Evolutionary conservation across 1,140 invertebrate species (phyloP).

Genomic region (Drosophila bocqueti): DNA sequence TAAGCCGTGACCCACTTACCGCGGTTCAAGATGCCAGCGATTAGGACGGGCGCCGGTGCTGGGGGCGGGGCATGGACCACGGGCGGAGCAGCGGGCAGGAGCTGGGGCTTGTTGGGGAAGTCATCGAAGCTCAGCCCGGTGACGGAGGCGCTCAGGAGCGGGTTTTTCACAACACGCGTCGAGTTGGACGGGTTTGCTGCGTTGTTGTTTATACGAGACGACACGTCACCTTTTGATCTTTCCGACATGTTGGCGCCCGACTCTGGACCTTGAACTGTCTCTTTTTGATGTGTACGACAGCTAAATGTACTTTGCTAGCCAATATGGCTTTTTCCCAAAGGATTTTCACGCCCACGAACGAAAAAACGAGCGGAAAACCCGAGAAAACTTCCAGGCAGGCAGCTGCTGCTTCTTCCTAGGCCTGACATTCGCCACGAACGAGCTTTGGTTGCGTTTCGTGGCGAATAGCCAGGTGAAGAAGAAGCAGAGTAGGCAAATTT

Average conservation of each 20-base stretch:
- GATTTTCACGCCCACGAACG: slow-evolving; percentile 25
- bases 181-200: slow-evolving; percentile 35
- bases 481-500: slow-evolving; percentile 13
- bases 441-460: background rate
- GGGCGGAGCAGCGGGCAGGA: slow-evolving; percentile 79
- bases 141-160: slow-evolving; percentile 80
- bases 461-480: background rate
- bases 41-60: slow-evolving; percentile 58
- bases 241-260: slow-evolving; percentile 68
- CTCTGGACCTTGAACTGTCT: background rate
- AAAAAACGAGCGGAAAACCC: slow-evolving; percentile 7
- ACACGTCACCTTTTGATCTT: slow-evolving; percentile 84
- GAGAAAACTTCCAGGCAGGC: slow-evolving; percentile 51
- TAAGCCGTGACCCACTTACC: slow-evolving; percentile 77
- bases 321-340: background rate
- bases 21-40: slow-evolving; percentile 74
- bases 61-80: slow-evolving; percentile 73
- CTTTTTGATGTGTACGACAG: background rate
- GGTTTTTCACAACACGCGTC: slow-evolving; percentile 75
- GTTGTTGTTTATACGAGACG: slow-evolving; percentile 75
- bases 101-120: slow-evolving; percentile 80
- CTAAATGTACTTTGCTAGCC: background rate
- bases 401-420: slow-evolving; percentile 35
- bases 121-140: slow-evolving; percentile 80
- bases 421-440: slow-evolving; percentile 10